Conservation (phyloP, 1,140 invertebrate species). For the Asbolus verrucosus region DNA sequence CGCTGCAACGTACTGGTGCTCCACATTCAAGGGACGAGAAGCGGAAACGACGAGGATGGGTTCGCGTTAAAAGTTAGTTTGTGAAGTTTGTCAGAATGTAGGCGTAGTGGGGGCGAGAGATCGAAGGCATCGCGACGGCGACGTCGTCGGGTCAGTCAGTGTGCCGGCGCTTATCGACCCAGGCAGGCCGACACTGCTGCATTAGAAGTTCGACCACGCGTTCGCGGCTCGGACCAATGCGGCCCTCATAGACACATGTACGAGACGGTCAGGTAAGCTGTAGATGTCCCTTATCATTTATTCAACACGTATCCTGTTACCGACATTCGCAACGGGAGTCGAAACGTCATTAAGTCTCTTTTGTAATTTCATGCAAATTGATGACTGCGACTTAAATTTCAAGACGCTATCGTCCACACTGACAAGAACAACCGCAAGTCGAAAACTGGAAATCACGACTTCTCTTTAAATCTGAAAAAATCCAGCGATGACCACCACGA, state of each 20-base stretch:
- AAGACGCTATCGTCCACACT: neutral
- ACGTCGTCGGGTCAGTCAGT: constrained; percentile 61
- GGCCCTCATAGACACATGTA: constrained; percentile 63
- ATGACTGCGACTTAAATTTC: constrained; percentile 24
- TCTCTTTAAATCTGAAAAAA: neutral
- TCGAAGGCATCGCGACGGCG: constrained; percentile 57
- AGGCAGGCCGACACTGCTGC: constrained; percentile 40
- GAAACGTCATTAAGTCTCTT: constrained; percentile 14
- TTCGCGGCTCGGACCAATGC: constrained; percentile 58
- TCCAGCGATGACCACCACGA: neutral
- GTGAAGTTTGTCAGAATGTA: constrained; percentile 42
- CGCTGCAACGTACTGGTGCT: neutral
- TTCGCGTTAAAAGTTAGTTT: constrained; percentile 42
- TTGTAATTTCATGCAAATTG: constrained; percentile 24
- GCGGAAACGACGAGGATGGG: constrained; percentile 14
- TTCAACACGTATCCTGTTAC: constrained; percentile 10
- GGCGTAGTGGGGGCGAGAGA: constrained; percentile 51
- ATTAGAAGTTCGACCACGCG: constrained; percentile 51
- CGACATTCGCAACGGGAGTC: constrained; percentile 18
- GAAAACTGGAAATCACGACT: constrained; percentile 1
- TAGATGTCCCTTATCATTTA: constrained; percentile 26
- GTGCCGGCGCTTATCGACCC: constrained; percentile 61
- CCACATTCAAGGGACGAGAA: constrained; percentile 16
- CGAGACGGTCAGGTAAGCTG: constrained; percentile 57
- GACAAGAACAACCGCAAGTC: constrained; percentile 3